Evolutionary conservation across 2,888 invertebrate genomes (phyloP).

Genomic region (Euplagia quadripunctaria): DNA sequence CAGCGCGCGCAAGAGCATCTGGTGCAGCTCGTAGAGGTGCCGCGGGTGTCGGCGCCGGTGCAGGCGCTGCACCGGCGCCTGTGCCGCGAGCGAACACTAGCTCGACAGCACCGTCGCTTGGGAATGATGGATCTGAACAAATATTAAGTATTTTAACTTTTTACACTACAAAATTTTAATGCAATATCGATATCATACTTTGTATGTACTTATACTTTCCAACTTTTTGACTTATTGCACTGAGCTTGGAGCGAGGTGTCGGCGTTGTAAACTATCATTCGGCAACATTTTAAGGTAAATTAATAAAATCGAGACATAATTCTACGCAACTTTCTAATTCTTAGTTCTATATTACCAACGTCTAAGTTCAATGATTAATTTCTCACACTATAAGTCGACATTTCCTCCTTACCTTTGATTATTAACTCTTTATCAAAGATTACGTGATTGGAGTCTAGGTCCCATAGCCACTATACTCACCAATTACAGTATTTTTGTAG

Average conservation of each 20-base stretch:
- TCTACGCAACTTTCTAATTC: no score
- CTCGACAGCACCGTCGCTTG: conserved; percentile 94
- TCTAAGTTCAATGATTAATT: no score
- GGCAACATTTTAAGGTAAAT: no score
- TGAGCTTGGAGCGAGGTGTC: background rate
- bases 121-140: conserved; percentile 91
- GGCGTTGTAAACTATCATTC: no score
- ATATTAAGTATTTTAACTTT: background rate
- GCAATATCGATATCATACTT: background rate
- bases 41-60: conserved; percentile 91
- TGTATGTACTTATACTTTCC: background rate
- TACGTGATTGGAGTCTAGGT: no score
- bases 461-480: background rate
- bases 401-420: no score
- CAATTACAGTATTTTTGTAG: background rate
- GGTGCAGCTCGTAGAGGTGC: conserved; percentile 90
- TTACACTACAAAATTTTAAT: background rate
- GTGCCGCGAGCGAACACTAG: conserved; percentile 91
- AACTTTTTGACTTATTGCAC: background rate
- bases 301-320: no score
- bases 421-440: no score
- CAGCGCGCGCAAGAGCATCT: conserved; percentile 92
- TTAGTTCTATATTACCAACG: no score
- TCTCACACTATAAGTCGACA: no score
- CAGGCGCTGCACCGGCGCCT: conserved; percentile 80